phyloP scores from a whole-genome alignment of 2,797 vertebrate species.

The Hypotaenidia okinawae region DNA sequence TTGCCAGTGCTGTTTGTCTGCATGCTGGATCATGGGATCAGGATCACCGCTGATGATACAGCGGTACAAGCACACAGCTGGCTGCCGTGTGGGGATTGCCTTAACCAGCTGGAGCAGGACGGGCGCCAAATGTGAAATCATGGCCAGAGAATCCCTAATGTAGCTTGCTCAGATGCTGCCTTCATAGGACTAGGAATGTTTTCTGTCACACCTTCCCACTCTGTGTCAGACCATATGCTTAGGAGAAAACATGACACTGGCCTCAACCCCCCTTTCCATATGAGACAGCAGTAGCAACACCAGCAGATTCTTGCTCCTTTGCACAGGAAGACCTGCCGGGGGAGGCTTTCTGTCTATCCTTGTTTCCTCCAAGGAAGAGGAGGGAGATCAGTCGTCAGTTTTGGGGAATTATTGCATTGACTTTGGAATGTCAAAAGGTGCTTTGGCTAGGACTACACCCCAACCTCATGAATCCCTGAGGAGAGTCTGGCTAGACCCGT shows the following conservation, averaged over 20 bases:
- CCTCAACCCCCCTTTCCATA: accelerated
- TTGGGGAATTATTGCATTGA: neutral
- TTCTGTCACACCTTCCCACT: neutral
- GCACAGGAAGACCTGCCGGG: neutral
- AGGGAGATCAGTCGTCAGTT: neutral
- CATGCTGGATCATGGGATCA: neutral
- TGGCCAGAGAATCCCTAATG: neutral
- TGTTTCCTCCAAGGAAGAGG: neutral
- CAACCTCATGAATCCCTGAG: neutral
- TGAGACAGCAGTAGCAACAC: neutral
- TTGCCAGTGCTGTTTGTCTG: neutral
- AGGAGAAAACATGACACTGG: neutral
- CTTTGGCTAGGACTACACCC: neutral
- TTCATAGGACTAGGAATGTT: neutral
- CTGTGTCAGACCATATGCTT: neutral
- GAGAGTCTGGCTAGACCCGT: neutral
- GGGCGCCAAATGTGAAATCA: neutral
- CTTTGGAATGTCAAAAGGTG: neutral
- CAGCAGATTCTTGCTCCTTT: neutral
- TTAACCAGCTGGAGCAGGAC: neutral
- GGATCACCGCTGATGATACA: accelerated
- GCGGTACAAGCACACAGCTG: neutral
- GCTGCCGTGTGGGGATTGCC: accelerated
- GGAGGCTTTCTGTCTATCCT: neutral
- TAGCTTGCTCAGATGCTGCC: neutral